Evolutionary conservation across 2,113 vertebrate species (phyloP), one percentile per base, ranked within the genome.

Genomic region (Herpetotheres cachinnans): DNA sequence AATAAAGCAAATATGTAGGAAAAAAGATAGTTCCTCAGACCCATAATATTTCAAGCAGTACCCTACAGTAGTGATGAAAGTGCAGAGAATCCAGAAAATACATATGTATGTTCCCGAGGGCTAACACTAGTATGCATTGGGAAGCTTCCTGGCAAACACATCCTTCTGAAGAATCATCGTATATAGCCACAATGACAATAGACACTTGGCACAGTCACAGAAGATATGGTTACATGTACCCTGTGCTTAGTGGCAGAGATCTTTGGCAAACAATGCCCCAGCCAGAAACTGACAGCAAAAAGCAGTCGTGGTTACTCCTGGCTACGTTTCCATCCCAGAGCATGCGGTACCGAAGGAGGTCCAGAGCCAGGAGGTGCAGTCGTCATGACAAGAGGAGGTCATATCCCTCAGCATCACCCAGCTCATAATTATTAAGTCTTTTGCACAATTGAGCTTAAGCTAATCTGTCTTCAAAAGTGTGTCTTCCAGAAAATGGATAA

Each of bases 261-360:
- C 30, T 79, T 56, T 17, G 8, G 8, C 32, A 80, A 80, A 83
- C 42, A 79, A 5, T 9, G 6, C 19, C 44, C 32, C 7, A 42
- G 52, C 6, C 30, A 90, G 70, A 55, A 85, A 14, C 30, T 25
- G 24, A 17, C 19, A 69, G 18, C 24, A 76, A 67, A 58, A 85
- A 52, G 6, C 6, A 17, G 18, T 44, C 0, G 0, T 44, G 27
- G 36, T 69, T 67, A 30, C 26, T 63, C 34, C 34, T 36, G 34
- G 8, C 13, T 76, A 58, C 29, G 24, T 24, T 81, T 36, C n/a
- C 4, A 5, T 65, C 8, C 10, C 30, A 71, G 47, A 79, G 46
- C 84, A 93, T 4, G 54, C 1, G 7, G 12, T 34, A 54, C 4
- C 62, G 47, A 71, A 42, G 30, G 24, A 77, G 10, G 25, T n/a